A percentile compares a stretch with the other conserved stretches of the same genome.
Conservation (phyloP, 2,113 vertebrate genomes). For the Emydocephalus ijimae region DNA sequence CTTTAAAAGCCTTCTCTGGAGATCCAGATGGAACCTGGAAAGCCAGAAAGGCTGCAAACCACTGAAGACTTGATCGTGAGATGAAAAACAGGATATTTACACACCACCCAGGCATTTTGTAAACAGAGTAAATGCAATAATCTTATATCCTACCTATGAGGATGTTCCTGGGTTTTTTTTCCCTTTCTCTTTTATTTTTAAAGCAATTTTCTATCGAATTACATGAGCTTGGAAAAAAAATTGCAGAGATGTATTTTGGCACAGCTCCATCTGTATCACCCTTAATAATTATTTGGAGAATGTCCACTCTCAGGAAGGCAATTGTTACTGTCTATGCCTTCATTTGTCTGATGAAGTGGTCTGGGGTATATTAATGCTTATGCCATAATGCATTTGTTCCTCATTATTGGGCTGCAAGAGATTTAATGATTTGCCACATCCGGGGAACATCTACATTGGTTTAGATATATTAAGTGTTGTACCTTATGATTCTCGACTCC, state of each 20-base stretch:
- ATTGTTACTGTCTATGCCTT: background rate
- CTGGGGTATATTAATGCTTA: background rate
- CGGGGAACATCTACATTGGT: background rate
- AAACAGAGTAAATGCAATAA: background rate
- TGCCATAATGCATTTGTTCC: background rate
- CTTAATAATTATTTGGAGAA: background rate
- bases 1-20: background rate
- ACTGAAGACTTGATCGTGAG: background rate
- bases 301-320: background rate
- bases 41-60: background rate
- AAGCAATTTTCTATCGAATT: background rate
- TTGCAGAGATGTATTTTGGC: background rate
- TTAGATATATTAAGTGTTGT: background rate
- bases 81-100: background rate
- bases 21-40: background rate
- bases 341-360: background rate
- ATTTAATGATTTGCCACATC: background rate
- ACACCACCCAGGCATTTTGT: background rate
- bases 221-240: background rate
- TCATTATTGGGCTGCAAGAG: background rate
- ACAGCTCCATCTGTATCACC: background rate
- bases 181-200: background rate
- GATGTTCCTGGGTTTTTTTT: background rate
- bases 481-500: too few species aligned
- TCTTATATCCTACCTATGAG: background rate